Conservation (phyloP, 1,140 invertebrate species). For the Caerostris darwini region DNA sequence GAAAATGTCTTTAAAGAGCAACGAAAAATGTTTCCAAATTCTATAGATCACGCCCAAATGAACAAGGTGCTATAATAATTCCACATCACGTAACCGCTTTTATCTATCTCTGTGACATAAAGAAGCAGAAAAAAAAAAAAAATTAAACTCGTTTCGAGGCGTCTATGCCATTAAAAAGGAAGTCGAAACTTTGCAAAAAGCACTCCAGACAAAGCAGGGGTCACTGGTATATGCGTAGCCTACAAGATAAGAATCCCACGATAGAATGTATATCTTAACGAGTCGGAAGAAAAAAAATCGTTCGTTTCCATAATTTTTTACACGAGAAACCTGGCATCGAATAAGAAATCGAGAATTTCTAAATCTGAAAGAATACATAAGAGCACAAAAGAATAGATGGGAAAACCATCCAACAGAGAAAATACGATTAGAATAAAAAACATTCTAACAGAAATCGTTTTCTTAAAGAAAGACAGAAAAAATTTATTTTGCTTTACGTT, state of each 20-base stretch:
- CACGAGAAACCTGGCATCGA: background rate
- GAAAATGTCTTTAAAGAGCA: background rate
- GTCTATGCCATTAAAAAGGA: background rate
- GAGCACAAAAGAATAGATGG: background rate
- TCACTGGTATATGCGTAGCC: constrained; percentile 39
- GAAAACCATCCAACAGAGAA: too few relatives aligned
- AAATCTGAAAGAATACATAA: background rate
- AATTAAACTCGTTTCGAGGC: constrained; percentile 6
- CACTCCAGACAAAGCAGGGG: constrained; percentile 44
- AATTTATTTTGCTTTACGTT: background rate
- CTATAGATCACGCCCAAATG: background rate
- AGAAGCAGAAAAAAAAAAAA: background rate
- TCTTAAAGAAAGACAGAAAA: background rate
- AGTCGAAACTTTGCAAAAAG: background rate
- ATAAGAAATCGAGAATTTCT: constrained; percentile 11
- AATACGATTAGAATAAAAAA: background rate
- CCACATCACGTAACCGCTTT: constrained; percentile 62
- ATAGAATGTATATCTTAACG: constrained; percentile 6
- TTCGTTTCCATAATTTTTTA: constrained; percentile 19
- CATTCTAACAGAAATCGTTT: background rate
- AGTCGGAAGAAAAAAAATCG: background rate
- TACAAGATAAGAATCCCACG: constrained; percentile 43
- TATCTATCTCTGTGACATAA: constrained; percentile 1
- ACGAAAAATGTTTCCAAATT: background rate
- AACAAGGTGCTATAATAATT: constrained; percentile 30